Percentiles rank a stretch among this genome's conserved stretches.
Conservation (phyloP, 2,797 vertebrate genomes). For the Merluccius polli region DNA sequence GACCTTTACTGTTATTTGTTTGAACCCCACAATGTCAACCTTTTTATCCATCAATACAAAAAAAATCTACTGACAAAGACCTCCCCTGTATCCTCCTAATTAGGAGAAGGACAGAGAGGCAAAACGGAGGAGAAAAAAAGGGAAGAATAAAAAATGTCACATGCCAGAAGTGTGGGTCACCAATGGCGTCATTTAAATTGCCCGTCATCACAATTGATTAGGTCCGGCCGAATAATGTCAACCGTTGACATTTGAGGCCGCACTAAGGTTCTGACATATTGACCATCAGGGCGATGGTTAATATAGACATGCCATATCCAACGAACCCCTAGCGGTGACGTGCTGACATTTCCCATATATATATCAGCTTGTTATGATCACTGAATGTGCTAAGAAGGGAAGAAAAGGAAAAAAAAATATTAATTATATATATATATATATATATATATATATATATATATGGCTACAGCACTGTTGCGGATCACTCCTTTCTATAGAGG, state of each 20-base stretch:
- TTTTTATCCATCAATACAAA: background rate
- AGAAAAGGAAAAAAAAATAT: background rate
- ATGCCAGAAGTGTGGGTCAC: conserved; percentile 1
- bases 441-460: conserved; percentile 14
- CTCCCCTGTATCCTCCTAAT: conserved; percentile 12
- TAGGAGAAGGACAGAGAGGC: background rate
- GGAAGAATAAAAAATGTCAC: background rate
- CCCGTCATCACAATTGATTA: conserved; percentile 48
- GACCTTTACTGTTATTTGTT: background rate
- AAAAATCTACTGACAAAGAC: background rate
- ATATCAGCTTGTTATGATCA: conserved; percentile 30
- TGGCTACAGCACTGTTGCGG: background rate
- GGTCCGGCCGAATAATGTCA: conserved; percentile 47
- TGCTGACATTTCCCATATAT: conserved; percentile 29
- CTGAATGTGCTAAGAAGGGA: conserved; percentile 10
- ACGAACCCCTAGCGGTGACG: conserved; percentile 25
- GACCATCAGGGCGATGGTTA: conserved; percentile 27
- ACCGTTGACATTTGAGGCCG: conserved; percentile 55
- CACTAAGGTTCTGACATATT: conserved; percentile 33
- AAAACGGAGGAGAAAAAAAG: background rate
- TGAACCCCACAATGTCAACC: background rate
- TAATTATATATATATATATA: conserved; percentile 11
- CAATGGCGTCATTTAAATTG: background rate
- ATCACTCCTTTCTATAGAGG: background rate
- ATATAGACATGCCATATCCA: conserved; percentile 23